Conservation (phyloP, 2,797 vertebrate species). For the Valencia hispanica region DNA sequence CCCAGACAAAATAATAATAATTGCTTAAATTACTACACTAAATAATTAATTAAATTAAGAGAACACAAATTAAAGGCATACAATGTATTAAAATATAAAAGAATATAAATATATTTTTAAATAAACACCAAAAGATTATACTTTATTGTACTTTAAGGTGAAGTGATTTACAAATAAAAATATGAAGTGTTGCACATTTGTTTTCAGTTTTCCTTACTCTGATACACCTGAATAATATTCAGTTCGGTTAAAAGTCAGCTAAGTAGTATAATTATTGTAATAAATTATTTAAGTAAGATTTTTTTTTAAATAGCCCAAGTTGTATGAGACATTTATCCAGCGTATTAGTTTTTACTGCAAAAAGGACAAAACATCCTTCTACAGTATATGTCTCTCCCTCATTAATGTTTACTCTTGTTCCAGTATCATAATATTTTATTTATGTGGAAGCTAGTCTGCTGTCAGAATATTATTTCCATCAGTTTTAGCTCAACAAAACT, state of each 20-base stretch:
- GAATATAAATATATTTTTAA: neutral
- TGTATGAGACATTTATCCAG: neutral
- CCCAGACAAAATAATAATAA: too few relatives aligned
- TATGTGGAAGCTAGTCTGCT: neutral
- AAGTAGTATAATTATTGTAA: neutral
- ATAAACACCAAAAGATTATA: neutral
- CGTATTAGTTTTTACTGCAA: neutral
- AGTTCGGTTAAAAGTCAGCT: neutral
- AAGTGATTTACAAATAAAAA: neutral
- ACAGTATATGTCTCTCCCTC: neutral
- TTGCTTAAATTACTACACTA: neutral
- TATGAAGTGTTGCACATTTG: neutral
- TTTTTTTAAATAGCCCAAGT: neutral
- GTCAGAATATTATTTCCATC: neutral
- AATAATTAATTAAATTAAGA: neutral
- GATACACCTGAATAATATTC: neutral
- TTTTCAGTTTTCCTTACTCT: neutral
- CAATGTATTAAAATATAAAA: neutral
- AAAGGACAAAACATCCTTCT: neutral
- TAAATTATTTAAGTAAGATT: neutral
- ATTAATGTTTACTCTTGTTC: neutral
- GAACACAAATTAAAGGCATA: neutral
- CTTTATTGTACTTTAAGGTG: neutral
- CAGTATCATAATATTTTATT: conserved; percentile 1
- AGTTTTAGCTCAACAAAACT: neutral